Evolutionary conservation across 2,888 invertebrate genomes (phyloP).

Genomic region (Macrosoma leucophasiata): DNA sequence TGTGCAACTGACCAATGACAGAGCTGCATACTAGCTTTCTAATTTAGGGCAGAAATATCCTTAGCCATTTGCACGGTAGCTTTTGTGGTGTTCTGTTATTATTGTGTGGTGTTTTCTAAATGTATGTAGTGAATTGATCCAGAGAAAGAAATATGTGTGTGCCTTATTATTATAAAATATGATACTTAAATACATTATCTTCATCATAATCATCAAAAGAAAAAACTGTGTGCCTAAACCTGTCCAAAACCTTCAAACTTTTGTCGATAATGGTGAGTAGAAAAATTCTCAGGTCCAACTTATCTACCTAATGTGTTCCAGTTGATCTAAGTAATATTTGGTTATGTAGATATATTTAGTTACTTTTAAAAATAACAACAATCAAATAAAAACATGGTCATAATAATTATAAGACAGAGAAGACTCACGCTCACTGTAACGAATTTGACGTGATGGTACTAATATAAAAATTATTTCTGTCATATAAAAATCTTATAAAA

Average conservation of each 20-base stretch:
- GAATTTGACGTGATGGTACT: background rate
- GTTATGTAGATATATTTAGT: too few relatives aligned
- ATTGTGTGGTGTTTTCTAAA: too few relatives aligned
- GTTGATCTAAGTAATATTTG: too few relatives aligned
- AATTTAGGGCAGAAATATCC: constrained; percentile 53
- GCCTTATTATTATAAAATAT: background rate
- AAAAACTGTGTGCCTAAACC: too few relatives aligned
- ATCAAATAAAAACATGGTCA: too few relatives aligned
- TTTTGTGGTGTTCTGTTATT: constrained; percentile 31
- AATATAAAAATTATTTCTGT: constrained; percentile 5
- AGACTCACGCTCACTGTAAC: constrained; percentile 1
- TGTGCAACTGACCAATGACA: constrained; percentile 53
- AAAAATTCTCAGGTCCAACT: too few relatives aligned
- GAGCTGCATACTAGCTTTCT: constrained; percentile 54
- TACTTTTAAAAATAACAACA: too few relatives aligned
- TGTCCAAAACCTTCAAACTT: too few relatives aligned
- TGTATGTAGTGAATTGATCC: too few relatives aligned
- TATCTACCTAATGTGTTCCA: too few relatives aligned
- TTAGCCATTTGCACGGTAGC: constrained; percentile 58
- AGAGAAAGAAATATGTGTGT: background rate
- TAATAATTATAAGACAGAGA: background rate
- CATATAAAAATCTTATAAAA: constrained; percentile 2
- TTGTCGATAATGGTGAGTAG: too few relatives aligned
- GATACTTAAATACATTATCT: background rate
- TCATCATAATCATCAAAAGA: too few relatives aligned